phyloP scores from a whole-genome alignment of 2,113 vertebrate species.

The Zeus faber region DNA sequence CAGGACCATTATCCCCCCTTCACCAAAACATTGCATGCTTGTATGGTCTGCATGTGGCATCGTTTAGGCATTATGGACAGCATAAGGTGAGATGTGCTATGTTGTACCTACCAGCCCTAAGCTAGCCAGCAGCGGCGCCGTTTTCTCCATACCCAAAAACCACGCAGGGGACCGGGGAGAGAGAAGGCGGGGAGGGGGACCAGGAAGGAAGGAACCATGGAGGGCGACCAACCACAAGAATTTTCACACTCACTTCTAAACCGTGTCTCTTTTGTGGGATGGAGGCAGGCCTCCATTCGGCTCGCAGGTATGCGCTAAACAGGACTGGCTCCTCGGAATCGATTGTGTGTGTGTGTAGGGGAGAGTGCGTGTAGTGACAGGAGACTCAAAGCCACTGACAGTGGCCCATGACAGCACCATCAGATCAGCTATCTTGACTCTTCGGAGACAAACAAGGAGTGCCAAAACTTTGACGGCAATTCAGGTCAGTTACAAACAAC shows the following conservation, averaged over 20 bases:
- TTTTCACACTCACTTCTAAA: constrained; percentile 38
- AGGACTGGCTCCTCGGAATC: constrained; percentile 4
- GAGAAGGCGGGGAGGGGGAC: too few species aligned
- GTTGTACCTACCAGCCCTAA: not conserved
- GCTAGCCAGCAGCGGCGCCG: too few species aligned
- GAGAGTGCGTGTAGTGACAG: not conserved
- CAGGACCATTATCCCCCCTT: not conserved
- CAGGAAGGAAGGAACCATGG: not conserved
- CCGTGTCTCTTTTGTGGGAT: constrained; percentile 29
- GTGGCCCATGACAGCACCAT: constrained; percentile 14
- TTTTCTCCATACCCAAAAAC: too few species aligned
- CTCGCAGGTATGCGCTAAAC: constrained; percentile 46
- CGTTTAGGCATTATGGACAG: constrained; percentile 6
- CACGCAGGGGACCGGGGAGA: too few species aligned
- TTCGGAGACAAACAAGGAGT: constrained; percentile 1
- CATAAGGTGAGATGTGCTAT: not conserved
- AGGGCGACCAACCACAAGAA: constrained; percentile 18
- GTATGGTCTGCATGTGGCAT: constrained; percentile 9
- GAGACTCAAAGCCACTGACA: not conserved
- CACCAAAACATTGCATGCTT: constrained; percentile 34
- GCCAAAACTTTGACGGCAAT: not conserved
- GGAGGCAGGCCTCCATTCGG: constrained; percentile 31
- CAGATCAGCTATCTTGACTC: constrained; percentile 12
- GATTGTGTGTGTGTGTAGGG: not conserved
- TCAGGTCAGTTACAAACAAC: not conserved